A percentile compares a stretch with the other conserved stretches of the same genome.
These are phyloP conservation scores for Alloscopus bannaensis DNA, from an alignment of 2,888 invertebrate species.

Conservation along the genomic window DNA sequence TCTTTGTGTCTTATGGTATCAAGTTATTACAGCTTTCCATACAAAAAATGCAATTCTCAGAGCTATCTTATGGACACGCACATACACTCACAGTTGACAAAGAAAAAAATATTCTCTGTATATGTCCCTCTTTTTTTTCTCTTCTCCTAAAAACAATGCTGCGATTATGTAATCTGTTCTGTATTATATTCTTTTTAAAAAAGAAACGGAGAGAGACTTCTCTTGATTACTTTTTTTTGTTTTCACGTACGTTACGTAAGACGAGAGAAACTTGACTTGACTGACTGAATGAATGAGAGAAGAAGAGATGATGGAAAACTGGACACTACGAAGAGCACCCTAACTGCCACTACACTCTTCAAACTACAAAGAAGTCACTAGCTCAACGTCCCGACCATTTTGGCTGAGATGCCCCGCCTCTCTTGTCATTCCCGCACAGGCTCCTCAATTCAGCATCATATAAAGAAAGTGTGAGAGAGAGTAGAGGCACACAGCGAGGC, in stretches of 20 bases:
- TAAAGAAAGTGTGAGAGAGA: slow-evolving; percentile 21
- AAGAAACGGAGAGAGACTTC: slow-evolving; percentile 18
- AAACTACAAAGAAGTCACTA: slow-evolving; percentile 72
- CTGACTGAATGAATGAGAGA: slow-evolving; percentile 58
- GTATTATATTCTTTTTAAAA: slow-evolving; percentile 10
- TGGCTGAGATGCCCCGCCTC: slow-evolving; percentile 70
- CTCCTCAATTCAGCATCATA: slow-evolving; percentile 59
- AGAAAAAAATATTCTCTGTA: too few relatives aligned
- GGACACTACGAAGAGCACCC: slow-evolving; percentile 72
- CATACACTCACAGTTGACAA: too few relatives aligned
- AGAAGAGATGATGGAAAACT: slow-evolving; percentile 59
- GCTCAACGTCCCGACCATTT: slow-evolving; percentile 72
- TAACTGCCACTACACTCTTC: slow-evolving; percentile 73
- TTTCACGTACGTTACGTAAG: too few relatives aligned
- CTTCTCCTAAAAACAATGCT: too few relatives aligned
- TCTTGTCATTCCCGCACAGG: slow-evolving; percentile 64
- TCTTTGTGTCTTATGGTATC: too few relatives aligned
- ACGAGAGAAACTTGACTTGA: slow-evolving; percentile 56
- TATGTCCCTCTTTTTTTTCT: too few relatives aligned
- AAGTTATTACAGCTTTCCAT: too few relatives aligned
- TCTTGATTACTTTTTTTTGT: slow-evolving; percentile 20
- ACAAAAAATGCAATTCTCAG: too few relatives aligned
- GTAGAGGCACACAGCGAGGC: slow-evolving; percentile 3
- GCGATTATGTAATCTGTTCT: too few relatives aligned
- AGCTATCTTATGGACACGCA: too few relatives aligned